Evolutionary conservation across 2,888 invertebrate genomes (phyloP), one percentile per base, ranked within the genome.

Genomic region (Sarcophaga subvicina): DNA sequence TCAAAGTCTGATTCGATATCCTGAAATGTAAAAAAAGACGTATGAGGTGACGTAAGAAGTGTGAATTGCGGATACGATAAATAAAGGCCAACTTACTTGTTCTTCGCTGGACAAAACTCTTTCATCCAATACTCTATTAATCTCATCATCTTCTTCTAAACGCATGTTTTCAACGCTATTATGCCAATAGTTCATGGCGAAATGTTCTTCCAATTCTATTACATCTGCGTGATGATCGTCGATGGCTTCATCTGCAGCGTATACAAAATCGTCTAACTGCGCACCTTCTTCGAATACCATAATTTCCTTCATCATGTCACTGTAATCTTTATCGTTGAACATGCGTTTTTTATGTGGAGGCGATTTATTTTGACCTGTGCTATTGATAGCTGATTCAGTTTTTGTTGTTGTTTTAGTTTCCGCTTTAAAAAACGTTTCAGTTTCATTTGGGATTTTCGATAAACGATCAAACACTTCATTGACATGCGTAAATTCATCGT

Each of bases 221-320:
- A 90, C 59, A 47, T 90, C 90, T 3, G 88, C 88, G 63, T 90
- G 89, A 0, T 88, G 88, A 14, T 88, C 88, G 10, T 88, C 79
- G 0, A 86, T 88, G 0, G 66, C 84, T 8, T 77, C 67, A 66
- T 78, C 76, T 0, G 71, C 67, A 49, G 59, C 60, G n/a, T 3
- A 6, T 49, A 71, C 85, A 17, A 89, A 91, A 10, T 89, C 89
- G 27, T 90, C 90, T 10, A 88, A 72, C 37, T 88, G 75, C 20
- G 88, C 88, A 62, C 90, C 90, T 4, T 93, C 93, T 14, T 93
- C 93, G 37, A 93, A 93, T 14, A 93, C 94, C 93, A 90, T 92
- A 84, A 89, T 91, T 10, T 92, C 80, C 5, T 91, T 89, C 93
- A 93, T 49, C 88, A 91, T 88, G 73, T 89, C 88, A 20, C 88